Base-by-base conservation (phyloP, 2,888 invertebrate genomes). In the Leucozona laternaria region DNA sequence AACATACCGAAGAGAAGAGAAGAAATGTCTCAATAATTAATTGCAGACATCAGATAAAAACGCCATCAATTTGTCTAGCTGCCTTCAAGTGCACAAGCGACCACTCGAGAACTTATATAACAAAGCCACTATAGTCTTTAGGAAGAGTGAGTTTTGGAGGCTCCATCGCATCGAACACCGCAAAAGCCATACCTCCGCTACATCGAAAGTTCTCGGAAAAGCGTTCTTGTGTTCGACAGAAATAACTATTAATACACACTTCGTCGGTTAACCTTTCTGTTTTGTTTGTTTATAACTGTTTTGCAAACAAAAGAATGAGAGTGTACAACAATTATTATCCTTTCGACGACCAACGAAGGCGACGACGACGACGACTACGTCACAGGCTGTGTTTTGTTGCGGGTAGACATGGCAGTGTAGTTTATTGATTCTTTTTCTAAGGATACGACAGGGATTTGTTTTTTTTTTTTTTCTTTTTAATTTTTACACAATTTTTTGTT, bases 21-120 rank as follows among this genome's bases (percentile, higher is more conserved):
- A 43, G 71, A 71, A 86, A 82, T 82, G 73, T 78, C 86, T 91
- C 91, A 91, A 91, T 91, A 92, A 92, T 91, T 92, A 91, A 91
- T 92, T 92, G 92, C 91, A 91, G 91, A 91, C 92, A 92, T 91
- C 91, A 91, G 91, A 91, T 92, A 89, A 89, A 88, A 88, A 88
- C 88, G 88, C 79, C 88, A 88, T 88, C 77, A 88, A 88, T 88
- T 88, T 86, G 86, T 86, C 86, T 86, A 82, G 86, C 70, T 86
- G 86, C 86, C 86, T 86, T 86, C 86, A 82, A 86, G 82, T 82
- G 86, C 86, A 86, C 82, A 86, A 82, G 86, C 78, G 78, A 79
- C 82, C 48, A 53, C 4, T 31, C 34, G 50, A 78, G 57, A 71
- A 73, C 70, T 75, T 73, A 55, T 73, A 55, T 43, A 82, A 73